phyloP scores from a whole-genome alignment of 92 coral and sea anemone genomes.

The Zoanthus gigantus region DNA sequence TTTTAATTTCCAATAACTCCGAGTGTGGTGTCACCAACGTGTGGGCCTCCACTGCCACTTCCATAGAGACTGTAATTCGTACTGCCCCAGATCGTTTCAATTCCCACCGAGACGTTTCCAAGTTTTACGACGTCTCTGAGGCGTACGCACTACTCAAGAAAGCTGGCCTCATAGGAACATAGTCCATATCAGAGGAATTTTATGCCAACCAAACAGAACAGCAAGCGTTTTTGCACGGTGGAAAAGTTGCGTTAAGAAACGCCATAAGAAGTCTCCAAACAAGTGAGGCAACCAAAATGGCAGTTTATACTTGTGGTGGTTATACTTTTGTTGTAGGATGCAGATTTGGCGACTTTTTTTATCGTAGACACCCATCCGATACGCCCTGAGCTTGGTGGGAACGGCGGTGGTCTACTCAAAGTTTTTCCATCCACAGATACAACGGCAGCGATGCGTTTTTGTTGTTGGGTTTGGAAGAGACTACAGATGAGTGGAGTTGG shows the following conservation, averaged over 20 bases:
- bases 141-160: constrained; percentile 56
- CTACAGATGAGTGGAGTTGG: constrained; percentile 62
- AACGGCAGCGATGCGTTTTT: constrained; percentile 24
- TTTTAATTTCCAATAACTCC: constrained; percentile 33
- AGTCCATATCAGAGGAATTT: not conserved
- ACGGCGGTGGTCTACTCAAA: constrained; percentile 54
- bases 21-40: constrained; percentile 27
- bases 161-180: constrained; percentile 23
- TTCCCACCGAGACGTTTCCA: constrained; percentile 39
- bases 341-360: constrained; percentile 11
- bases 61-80: constrained; percentile 42
- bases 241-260: constrained; percentile 36
- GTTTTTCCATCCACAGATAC: constrained; percentile 55
- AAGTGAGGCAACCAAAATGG: constrained; percentile 24
- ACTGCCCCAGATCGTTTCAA: constrained; percentile 64
- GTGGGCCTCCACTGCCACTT: constrained; percentile 56
- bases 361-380: constrained; percentile 49
- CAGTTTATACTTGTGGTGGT: constrained; percentile 64
- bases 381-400: constrained; percentile 32
- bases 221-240: constrained; percentile 5
- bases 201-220: not conserved
- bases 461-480: constrained; percentile 71
- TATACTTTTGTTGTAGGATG: constrained; percentile 63
- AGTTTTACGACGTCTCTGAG: constrained; percentile 65
- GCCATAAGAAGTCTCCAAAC: constrained; percentile 26